Evolutionary conservation across 2,888 invertebrate species (phyloP).

Genomic region (Scaptomyza polygonia): DNA sequence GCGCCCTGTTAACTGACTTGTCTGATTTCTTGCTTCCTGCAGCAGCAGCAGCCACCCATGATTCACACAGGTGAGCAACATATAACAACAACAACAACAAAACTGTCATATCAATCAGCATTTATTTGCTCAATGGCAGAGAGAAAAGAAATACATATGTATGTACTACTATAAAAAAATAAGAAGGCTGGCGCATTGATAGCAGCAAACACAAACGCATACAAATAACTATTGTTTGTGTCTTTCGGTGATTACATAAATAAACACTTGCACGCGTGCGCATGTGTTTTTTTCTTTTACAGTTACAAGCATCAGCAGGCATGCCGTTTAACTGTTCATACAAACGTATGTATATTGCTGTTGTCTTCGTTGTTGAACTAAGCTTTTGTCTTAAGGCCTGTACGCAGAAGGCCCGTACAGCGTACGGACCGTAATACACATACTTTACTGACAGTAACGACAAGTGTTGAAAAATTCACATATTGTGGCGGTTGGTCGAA

Average conservation of each 20-base stretch:
- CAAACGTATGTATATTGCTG: not conserved
- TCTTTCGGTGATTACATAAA: constrained; percentile 36
- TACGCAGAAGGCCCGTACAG: too few species aligned
- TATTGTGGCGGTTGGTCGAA: too few species aligned
- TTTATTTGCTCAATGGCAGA: constrained; percentile 57
- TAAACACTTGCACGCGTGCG: constrained; percentile 41
- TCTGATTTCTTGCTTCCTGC: constrained; percentile 32
- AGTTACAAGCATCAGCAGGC: constrained; percentile 10
- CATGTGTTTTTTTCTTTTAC: constrained; percentile 15
- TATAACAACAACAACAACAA: constrained; percentile 20
- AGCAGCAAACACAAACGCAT: constrained; percentile 5
- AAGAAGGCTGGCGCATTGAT: constrained; percentile 32
- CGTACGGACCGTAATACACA: too few species aligned
- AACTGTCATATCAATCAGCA: constrained; percentile 58
- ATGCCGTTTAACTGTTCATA: constrained; percentile 4
- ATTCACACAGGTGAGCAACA: constrained; percentile 51
- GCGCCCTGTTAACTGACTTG: constrained; percentile 27
- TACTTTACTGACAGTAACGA: too few species aligned
- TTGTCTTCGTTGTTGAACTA: constrained; percentile 8
- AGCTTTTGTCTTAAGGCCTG: constrained; percentile 27
- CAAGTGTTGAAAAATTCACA: too few species aligned
- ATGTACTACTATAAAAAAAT: not conserved
- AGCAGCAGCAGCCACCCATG: constrained; percentile 42
- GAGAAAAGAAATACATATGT: constrained; percentile 18
- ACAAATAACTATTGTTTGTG: constrained; percentile 27